Evolutionary conservation across 2,797 vertebrate genomes (phyloP).

Genomic region (Pseudochromis fuscus): DNA sequence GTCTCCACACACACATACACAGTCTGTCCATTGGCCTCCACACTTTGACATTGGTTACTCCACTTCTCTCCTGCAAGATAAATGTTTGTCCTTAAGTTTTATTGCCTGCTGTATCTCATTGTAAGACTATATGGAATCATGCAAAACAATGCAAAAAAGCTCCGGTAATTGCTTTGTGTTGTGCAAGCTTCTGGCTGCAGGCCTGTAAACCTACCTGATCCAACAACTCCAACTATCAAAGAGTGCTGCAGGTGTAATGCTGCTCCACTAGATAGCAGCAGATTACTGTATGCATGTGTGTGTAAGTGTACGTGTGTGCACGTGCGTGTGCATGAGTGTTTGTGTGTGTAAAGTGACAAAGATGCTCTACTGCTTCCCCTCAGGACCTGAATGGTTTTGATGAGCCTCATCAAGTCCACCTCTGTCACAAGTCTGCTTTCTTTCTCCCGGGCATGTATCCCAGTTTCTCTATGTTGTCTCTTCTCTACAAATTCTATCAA

Average conservation of each 20-base stretch:
- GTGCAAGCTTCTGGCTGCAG: constrained; percentile 25
- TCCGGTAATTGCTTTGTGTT: constrained; percentile 18
- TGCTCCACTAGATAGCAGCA: constrained; percentile 82
- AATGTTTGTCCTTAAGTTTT: constrained; percentile 11
- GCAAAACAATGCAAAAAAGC: not conserved
- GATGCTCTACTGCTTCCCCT: constrained; percentile 51
- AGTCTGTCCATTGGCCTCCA: not conserved
- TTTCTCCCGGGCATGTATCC: constrained; percentile 57
- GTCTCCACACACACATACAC: not conserved
- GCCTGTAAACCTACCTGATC: constrained; percentile 38
- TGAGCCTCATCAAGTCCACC: constrained; percentile 69
- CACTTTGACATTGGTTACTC: not conserved
- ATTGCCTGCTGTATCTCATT: not conserved
- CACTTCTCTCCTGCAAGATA: not conserved
- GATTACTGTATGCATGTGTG: constrained; percentile 52
- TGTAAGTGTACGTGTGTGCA: constrained; percentile 24
- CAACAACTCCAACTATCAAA: constrained; percentile 23
- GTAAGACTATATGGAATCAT: constrained; percentile 7
- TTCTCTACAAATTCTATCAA: constrained; percentile 70
- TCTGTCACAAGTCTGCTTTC: constrained; percentile 60
- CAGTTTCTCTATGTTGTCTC: constrained; percentile 58
- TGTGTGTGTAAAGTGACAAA: constrained; percentile 45
- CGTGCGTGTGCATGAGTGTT: constrained; percentile 39
- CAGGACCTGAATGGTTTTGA: constrained; percentile 64
- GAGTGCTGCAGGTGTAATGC: constrained; percentile 69